phyloP scores from a whole-genome alignment of 2,888 invertebrate species.

The Mayetiola destructor region DNA sequence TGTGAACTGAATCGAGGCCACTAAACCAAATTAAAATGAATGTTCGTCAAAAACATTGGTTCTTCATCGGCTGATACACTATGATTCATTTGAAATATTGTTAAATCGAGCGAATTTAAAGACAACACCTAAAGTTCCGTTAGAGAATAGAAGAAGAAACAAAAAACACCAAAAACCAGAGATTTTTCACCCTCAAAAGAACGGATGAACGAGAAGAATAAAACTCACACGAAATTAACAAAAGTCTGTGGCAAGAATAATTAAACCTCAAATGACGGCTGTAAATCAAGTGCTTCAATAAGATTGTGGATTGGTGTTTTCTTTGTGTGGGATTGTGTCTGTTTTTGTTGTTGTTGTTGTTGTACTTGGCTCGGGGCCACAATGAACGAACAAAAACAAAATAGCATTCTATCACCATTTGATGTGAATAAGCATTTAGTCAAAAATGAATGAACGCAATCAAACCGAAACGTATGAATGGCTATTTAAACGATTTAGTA shows the following conservation, averaged over 20 bases:
- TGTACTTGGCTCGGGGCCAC: too few species aligned
- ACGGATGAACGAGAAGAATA: background rate
- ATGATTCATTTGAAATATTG: conserved; percentile 6
- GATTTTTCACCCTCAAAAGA: background rate
- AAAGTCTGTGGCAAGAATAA: conserved; percentile 9
- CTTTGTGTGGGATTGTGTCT: too few species aligned
- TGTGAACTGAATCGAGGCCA: conserved; percentile 2
- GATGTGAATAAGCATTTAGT: too few species aligned
- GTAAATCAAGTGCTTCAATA: background rate
- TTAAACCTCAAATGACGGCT: conserved; percentile 8
- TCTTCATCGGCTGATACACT: background rate
- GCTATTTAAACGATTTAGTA: too few species aligned
- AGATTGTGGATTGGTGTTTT: too few species aligned
- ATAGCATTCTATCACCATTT: too few species aligned
- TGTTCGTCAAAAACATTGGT: background rate
- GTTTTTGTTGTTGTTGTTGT: too few species aligned
- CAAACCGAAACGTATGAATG: too few species aligned
- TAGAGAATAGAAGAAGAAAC: background rate
- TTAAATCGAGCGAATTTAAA: conserved; percentile 8
- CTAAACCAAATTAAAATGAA: conserved; percentile 3
- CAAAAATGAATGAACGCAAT: too few species aligned
- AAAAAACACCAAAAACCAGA: background rate
- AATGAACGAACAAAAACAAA: too few species aligned
- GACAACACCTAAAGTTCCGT: background rate
- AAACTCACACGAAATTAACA: too few species aligned